Base-by-base conservation (phyloP, 1,140 invertebrate species). In the Drosophila mayri region DNA sequence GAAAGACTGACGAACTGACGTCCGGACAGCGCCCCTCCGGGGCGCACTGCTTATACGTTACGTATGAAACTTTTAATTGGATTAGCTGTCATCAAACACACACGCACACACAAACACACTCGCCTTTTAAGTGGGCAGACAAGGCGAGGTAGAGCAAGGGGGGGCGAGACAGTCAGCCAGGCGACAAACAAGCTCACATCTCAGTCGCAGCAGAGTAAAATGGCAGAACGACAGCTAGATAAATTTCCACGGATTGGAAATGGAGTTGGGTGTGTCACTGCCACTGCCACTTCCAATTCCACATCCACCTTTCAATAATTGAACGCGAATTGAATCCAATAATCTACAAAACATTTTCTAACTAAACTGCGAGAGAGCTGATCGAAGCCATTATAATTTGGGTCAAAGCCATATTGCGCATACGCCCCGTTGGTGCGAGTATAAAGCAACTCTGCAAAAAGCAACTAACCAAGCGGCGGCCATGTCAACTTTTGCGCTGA, bases 31-130 rank as follows among this genome's bases (percentile, higher is more conserved):
- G 62, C 64, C 49, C n/a, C 52, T 54, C n/a, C 52, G 66, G 52
- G 58, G 37, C 54, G 32, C 67, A 40, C 41, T 61, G 72, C 77
- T 80, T 76, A 87, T 79, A 88, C 83, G 88, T 87, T 75, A 85
- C 79, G 87, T 88, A 91, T 91, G 84, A 91, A 91, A 91, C 72
- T 91, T 88, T 91, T 90, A 91, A 91, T 91, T 91, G 90, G 88
- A 91, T 91, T 91, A 91, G 88, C 81, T 88, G 81, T 91, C 84
- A 83, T 90, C 87, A 91, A 81, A 68, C 79, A 61, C 71, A 76
- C 75, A 54, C 73, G 63, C 77, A 47, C 38, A 57, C 46, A 76
- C 54, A 76, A 44, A 55, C 57, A 55, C 50, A 2, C 50, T 22
- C 54, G 70, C 40, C 28, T 16, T 30, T 80, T 50, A 75, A 67